Conservation (phyloP, 2,888 invertebrate species). For the Euzophera pinguis region DNA sequence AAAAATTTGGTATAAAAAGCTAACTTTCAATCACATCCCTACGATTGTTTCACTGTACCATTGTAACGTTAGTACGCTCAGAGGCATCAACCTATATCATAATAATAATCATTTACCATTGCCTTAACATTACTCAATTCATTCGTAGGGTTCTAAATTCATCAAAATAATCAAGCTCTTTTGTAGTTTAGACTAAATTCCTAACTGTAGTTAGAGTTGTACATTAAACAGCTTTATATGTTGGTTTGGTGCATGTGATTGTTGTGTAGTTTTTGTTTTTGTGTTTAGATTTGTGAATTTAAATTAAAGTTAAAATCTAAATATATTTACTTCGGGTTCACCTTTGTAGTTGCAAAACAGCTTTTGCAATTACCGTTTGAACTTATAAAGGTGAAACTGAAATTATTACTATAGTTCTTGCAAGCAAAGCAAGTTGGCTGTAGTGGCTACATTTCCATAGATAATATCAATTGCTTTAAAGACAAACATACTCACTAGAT, state of each 20-base stretch:
- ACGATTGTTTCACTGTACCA: conserved; percentile 42
- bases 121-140: conserved; percentile 44
- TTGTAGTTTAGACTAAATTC: conserved; percentile 51
- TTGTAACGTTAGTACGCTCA: conserved; percentile 47
- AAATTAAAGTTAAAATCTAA: conserved; percentile 27
- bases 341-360: conserved; percentile 28
- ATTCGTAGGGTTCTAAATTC: conserved; percentile 43
- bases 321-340: conserved; percentile 46
- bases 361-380: conserved; percentile 14
- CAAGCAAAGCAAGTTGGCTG: not conserved
- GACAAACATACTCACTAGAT: not conserved
- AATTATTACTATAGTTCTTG: conserved; percentile 26
- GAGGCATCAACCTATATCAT: conserved; percentile 42
- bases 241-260: conserved; percentile 60
- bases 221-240: conserved; percentile 42
- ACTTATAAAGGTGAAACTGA: conserved; percentile 44
- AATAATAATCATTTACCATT: conserved; percentile 39
- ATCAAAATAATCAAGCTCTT: conserved; percentile 35
- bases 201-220: conserved; percentile 53
- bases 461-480: not conserved
- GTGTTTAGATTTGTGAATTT: conserved; percentile 28
- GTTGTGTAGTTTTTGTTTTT: conserved; percentile 39
- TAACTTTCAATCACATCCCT: conserved; percentile 43
- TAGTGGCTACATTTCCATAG: not conserved
- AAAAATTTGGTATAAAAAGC: conserved; percentile 59